phyloP scores from a whole-genome alignment of 53 echinoderm and acorn worm genomes.

The Apostichopus leukothele region DNA sequence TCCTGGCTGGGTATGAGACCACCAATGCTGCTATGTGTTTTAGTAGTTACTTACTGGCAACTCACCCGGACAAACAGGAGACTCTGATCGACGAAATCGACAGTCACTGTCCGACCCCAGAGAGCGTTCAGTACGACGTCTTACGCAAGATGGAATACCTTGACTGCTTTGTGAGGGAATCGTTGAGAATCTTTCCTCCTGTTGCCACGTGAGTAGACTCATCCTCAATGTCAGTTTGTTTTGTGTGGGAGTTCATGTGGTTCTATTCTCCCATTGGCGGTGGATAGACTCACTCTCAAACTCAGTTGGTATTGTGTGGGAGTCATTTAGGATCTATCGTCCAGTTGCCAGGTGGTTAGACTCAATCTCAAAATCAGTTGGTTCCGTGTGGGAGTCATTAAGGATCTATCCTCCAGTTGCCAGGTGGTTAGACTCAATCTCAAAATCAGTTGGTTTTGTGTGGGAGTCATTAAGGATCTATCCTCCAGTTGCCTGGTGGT shows the following conservation, averaged over 20 bases:
- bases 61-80: slow-evolving; percentile 70
- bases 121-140: slow-evolving; percentile 60
- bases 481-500: background rate
- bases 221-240: no score
- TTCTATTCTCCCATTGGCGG: no score
- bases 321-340: slow-evolving; percentile 61
- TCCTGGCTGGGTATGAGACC: slow-evolving; percentile 82
- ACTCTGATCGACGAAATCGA: slow-evolving; percentile 71
- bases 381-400: background rate
- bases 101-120: slow-evolving; percentile 54
- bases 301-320: no score
- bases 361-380: no score
- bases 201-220: slow-evolving; percentile 57
- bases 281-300: no score
- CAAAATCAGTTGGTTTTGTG: slow-evolving; percentile 40
- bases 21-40: slow-evolving; percentile 61
- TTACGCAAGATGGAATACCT: slow-evolving; percentile 75
- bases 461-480: slow-evolving; percentile 72
- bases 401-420: slow-evolving; percentile 45
- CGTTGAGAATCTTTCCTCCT: slow-evolving; percentile 76
- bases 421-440: no score
- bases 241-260: no score
- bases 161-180: slow-evolving; percentile 68
- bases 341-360: slow-evolving; percentile 26
- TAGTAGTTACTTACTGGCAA: slow-evolving; percentile 64